phyloP scores from a whole-genome alignment of 2,113 vertebrate species.

The Festucalex cinctus region DNA sequence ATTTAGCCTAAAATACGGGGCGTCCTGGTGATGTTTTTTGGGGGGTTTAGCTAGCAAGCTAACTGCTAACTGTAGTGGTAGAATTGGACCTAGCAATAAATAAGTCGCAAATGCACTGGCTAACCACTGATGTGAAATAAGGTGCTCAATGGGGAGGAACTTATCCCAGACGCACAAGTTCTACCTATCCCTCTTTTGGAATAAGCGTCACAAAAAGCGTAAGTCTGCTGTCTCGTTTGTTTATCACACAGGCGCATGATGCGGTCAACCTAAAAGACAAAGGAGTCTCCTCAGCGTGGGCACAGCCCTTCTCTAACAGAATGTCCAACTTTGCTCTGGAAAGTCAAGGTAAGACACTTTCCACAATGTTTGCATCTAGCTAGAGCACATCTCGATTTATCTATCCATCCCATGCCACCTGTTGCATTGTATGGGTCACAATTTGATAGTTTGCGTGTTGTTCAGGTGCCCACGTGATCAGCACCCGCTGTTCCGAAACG shows the following conservation, averaged over 20 bases:
- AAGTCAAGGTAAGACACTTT: conserved; percentile 70
- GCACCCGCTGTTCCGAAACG: conserved; percentile 92
- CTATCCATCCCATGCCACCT: not conserved
- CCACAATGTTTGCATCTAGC: too few species aligned
- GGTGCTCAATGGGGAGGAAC: too few species aligned
- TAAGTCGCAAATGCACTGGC: too few species aligned
- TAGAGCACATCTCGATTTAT: too few species aligned
- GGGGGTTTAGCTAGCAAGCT: too few species aligned
- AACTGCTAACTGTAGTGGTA: too few species aligned
- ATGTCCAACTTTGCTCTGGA: conserved; percentile 90
- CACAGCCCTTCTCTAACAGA: conserved; percentile 54
- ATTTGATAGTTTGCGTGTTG: not conserved
- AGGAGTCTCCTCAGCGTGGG: conserved; percentile 20
- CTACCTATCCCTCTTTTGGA: too few species aligned
- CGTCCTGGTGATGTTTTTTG: too few species aligned
- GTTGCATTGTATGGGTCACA: not conserved
- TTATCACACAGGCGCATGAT: conserved; percentile 60
- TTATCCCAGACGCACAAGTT: too few species aligned
- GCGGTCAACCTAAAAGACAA: conserved; percentile 25
- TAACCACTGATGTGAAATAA: too few species aligned
- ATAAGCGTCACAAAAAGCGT: not conserved
- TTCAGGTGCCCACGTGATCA: conserved; percentile 91
- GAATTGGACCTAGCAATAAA: too few species aligned
- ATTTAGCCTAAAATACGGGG: too few species aligned
- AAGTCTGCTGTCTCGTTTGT: not conserved